Percentiles rank a stretch among this genome's conserved stretches.
phyloP scores from a whole-genome alignment of 2,888 invertebrate genomes.

The Steromphala cineraria region DNA sequence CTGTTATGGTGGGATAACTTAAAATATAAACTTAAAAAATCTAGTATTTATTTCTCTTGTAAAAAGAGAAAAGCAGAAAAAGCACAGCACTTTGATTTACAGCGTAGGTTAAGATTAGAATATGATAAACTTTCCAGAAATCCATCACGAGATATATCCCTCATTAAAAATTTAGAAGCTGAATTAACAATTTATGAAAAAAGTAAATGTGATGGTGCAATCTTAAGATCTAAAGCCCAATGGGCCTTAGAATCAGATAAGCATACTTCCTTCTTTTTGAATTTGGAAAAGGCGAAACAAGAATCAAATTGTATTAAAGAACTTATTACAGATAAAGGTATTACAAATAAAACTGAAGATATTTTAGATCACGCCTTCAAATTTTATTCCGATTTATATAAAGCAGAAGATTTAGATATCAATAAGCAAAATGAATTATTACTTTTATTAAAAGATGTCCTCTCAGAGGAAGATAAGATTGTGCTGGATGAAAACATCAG shows the following conservation, averaged over 20 bases:
- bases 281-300: not conserved
- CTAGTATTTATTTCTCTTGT: not conserved
- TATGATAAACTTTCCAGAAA: no score
- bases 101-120: no score
- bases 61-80: not conserved
- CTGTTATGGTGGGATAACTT: conserved; percentile 31
- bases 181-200: no score
- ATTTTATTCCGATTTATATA: not conserved
- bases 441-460: not conserved
- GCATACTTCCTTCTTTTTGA: not conserved
- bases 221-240: not conserved
- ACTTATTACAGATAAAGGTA: not conserved
- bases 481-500: not conserved
- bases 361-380: not conserved
- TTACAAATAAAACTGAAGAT: not conserved
- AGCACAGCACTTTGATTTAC: no score
- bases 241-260: not conserved
- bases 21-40: conserved; percentile 25
- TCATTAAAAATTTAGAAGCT: no score
- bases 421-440: not conserved
- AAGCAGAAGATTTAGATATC: not conserved
- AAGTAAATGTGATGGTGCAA: not conserved
- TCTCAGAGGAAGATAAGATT: not conserved
- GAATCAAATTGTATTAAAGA: not conserved
- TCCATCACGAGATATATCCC: no score